Evolutionary conservation across 2,888 invertebrate genomes (phyloP).

Genomic region (Zhuqinia jingwanae): DNA sequence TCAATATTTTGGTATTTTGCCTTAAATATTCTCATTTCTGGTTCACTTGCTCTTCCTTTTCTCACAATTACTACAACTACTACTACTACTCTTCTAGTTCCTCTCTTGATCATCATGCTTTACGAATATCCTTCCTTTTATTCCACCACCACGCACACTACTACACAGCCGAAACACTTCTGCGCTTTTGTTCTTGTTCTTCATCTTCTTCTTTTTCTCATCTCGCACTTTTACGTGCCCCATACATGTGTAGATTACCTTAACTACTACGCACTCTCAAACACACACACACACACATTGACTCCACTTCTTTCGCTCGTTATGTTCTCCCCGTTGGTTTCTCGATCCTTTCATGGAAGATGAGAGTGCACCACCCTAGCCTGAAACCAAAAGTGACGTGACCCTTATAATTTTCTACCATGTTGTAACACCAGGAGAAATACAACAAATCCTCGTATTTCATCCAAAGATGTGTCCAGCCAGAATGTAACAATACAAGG

Average conservation of each 20-base stretch:
- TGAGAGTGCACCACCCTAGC: slow-evolving; percentile 69
- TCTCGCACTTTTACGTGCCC: slow-evolving; percentile 15
- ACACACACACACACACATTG: no score
- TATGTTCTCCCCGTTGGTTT: slow-evolving; percentile 61
- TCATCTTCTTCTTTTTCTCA: slow-evolving; percentile 10
- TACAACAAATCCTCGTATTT: slow-evolving; percentile 63
- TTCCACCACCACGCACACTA: no score
- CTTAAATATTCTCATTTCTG: neutral
- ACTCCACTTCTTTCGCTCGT: slow-evolving; percentile 41
- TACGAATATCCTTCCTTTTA: no score
- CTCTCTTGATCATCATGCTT: no score
- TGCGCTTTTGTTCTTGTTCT: slow-evolving; percentile 41
- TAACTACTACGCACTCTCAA: no score
- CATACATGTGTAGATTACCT: neutral
- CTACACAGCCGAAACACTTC: slow-evolving; percentile 39
- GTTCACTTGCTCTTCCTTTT: slow-evolving; percentile 3
- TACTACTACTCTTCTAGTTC: no score
- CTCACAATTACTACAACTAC: slow-evolving; percentile 8
- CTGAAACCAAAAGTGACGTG: slow-evolving; percentile 71
- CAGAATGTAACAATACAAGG: slow-evolving; percentile 28
- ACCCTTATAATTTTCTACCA: slow-evolving; percentile 68
- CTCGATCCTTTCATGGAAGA: slow-evolving; percentile 69
- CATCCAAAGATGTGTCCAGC: slow-evolving; percentile 64
- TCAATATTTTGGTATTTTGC: no score
- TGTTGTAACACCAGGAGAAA: slow-evolving; percentile 68